Conservation (phyloP, 2,797 vertebrate species). For the Gadopsis bispinosus region DNA sequence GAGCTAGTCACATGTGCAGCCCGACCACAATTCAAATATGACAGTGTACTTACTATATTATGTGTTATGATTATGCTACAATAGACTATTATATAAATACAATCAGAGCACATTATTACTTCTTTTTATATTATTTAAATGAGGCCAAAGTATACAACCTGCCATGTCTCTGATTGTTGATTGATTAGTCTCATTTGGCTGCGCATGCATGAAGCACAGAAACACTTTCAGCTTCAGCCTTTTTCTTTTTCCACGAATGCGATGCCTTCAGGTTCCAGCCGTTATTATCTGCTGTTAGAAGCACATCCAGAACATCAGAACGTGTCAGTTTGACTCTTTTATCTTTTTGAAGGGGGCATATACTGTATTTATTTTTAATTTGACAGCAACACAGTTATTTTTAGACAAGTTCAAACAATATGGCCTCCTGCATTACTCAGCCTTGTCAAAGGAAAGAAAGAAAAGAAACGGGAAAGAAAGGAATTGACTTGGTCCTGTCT, state of each 20-base stretch:
- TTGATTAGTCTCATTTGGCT: background rate
- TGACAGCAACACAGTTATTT: conserved; percentile 84
- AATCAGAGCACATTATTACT: background rate
- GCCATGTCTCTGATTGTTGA: background rate
- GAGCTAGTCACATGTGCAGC: background rate
- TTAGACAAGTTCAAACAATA: conserved; percentile 82
- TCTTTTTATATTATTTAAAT: background rate
- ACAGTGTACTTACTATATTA: background rate
- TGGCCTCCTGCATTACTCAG: conserved; percentile 79
- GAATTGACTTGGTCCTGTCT: conserved; percentile 67
- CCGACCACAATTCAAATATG: background rate
- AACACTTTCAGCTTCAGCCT: conserved; percentile 21
- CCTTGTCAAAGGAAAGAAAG: conserved; percentile 29
- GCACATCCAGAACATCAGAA: conserved; percentile 63
- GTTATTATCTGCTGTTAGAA: conserved; percentile 54
- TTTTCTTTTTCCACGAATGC: conserved; percentile 36
- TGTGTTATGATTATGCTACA: background rate
- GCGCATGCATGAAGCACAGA: conserved; percentile 11
- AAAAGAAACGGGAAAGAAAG: conserved; percentile 49
- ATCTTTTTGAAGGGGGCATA: conserved; percentile 57
- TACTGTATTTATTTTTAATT: conserved; percentile 85
- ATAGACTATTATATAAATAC: background rate
- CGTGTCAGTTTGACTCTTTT: conserved; percentile 67
- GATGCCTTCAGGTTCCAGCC: conserved; percentile 56
- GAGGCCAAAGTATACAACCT: background rate